Conservation (phyloP, 2,888 invertebrate species). For the Synanthedon myopaeformis region DNA sequence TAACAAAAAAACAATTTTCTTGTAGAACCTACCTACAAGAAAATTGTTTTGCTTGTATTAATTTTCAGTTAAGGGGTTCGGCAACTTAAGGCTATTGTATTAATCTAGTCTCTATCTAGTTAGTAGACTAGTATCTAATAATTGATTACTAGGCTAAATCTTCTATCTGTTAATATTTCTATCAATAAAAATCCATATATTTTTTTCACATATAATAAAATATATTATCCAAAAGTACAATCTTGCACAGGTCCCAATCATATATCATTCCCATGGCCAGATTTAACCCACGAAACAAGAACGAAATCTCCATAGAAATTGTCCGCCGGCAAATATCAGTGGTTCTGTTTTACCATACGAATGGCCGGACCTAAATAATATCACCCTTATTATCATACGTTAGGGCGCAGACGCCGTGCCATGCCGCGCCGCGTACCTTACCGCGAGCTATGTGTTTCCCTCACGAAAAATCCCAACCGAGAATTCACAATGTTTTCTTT, state of each 20-base stretch:
- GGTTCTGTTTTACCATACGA: conserved; percentile 65
- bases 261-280: conserved; percentile 59
- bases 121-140: no score
- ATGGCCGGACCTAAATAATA: conserved; percentile 64
- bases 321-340: conserved; percentile 60
- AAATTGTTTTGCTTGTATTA: no score
- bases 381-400: conserved; percentile 56
- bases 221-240: conserved; percentile 43
- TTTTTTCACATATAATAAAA: conserved; percentile 5
- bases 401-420: conserved; percentile 36
- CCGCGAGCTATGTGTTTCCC: conserved; percentile 13
- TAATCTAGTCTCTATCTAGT: no score
- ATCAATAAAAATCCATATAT: background rate
- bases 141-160: no score
- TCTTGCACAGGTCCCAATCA: conserved; percentile 25
- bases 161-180: no score
- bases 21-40: no score
- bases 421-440: conserved; percentile 35
- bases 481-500: conserved; percentile 16
- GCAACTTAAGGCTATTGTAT: no score
- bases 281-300: conserved; percentile 61
- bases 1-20: no score
- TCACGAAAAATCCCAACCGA: conserved; percentile 33
- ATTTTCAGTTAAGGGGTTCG: no score
- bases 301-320: conserved; percentile 67